A percentile compares a stretch with the other conserved stretches of the same genome.
Evolutionary conservation across 2,113 vertebrate genomes (phyloP).

Genomic region (Ciconia maguari): DNA sequence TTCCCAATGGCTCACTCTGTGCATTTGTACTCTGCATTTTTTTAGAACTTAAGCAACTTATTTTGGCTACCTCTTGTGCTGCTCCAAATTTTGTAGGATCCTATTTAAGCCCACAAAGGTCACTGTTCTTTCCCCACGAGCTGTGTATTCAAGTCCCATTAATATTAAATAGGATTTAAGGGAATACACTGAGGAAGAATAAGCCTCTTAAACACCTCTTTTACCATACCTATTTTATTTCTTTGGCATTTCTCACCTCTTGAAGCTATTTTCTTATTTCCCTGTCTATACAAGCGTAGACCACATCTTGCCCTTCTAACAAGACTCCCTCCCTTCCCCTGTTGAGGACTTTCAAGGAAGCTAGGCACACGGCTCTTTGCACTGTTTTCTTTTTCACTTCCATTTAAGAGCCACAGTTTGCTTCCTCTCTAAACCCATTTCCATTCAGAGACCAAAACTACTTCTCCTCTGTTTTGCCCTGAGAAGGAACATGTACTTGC

Average conservation of each 20-base stretch:
- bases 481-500: not conserved
- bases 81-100: constrained; percentile 52
- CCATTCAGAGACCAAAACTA: not conserved
- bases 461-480: constrained; percentile 8
- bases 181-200: constrained; percentile 22
- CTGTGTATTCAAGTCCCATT: constrained; percentile 48
- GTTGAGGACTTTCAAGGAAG: constrained; percentile 45
- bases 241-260: constrained; percentile 56
- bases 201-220: constrained; percentile 70
- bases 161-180: constrained; percentile 69
- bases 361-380: not conserved
- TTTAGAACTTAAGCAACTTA: constrained; percentile 1
- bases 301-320: constrained; percentile 14
- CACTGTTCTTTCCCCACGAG: not conserved
- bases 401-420: constrained; percentile 2
- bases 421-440: not conserved
- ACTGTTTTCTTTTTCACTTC: constrained; percentile 37
- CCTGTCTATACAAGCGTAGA: not conserved
- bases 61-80: not conserved
- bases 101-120: constrained; percentile 41
- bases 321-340: not conserved
- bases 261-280: constrained; percentile 36
- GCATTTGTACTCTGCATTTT: not conserved
- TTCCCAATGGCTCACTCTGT: not conserved
- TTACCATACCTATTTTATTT: constrained; percentile 66